Conservation (phyloP, 2,888 invertebrate species). For the Platycheirus rosarum region DNA sequence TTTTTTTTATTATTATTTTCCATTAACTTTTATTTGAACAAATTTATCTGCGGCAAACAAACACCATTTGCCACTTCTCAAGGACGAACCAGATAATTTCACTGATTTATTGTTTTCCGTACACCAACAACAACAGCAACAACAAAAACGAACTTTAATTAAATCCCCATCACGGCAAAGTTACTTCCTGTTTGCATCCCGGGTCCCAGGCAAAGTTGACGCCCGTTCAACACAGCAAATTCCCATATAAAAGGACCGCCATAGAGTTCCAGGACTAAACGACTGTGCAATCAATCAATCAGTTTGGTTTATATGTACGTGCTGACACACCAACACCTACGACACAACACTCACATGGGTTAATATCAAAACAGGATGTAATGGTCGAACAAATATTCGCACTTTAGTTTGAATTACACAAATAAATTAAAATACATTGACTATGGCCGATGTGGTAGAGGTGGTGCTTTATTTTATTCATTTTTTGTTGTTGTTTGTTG, state of each 20-base stretch:
- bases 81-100: constrained; percentile 5
- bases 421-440: constrained; percentile 64
- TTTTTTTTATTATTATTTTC: constrained; percentile 1
- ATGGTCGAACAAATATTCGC: constrained; percentile 66
- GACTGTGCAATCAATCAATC: constrained; percentile 53
- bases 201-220: constrained; percentile 8
- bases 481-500: constrained; percentile 2
- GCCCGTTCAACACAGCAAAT: neutral
- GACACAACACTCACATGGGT: constrained; percentile 19
- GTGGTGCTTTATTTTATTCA: constrained; percentile 11
- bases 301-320: constrained; percentile 34
- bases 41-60: constrained; percentile 8
- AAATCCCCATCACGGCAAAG: constrained; percentile 38
- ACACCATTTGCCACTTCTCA: constrained; percentile 25
- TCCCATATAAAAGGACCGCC: neutral
- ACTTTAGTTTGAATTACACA: constrained; percentile 62
- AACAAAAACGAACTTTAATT: constrained; percentile 49
- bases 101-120: constrained; percentile 9
- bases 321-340: constrained; percentile 24
- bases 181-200: constrained; percentile 2
- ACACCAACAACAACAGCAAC: neutral
- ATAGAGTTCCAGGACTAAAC: neutral
- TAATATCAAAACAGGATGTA: constrained; percentile 62
- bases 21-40: constrained; percentile 2
- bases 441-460: constrained; percentile 15